phyloP scores from a whole-genome alignment of 2,888 invertebrate species.

The Congeria kusceri region DNA sequence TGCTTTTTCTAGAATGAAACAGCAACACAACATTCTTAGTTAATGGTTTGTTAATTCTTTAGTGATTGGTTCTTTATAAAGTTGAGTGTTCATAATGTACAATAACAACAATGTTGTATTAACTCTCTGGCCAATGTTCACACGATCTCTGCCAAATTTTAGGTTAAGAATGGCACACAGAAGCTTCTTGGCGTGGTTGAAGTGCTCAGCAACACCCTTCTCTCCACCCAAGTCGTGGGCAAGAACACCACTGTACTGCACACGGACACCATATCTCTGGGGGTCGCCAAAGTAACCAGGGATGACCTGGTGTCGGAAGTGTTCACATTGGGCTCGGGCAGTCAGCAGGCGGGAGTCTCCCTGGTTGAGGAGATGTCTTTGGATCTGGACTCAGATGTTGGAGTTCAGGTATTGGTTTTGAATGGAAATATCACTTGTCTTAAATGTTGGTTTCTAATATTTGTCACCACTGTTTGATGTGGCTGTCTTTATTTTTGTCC shows the following conservation, averaged over 20 bases:
- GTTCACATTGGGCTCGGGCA: neutral
- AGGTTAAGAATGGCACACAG: slow-evolving; percentile 39
- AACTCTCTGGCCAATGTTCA: neutral
- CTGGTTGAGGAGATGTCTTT: neutral
- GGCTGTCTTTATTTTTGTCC: too few species aligned
- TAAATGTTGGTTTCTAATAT: too few species aligned
- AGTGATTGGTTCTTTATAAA: too few species aligned
- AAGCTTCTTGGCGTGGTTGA: slow-evolving; percentile 43
- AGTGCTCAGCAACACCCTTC: slow-evolving; percentile 31
- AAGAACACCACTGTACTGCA: slow-evolving; percentile 30
- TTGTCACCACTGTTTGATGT: too few species aligned
- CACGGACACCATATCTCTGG: slow-evolving; percentile 41
- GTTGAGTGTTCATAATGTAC: too few species aligned
- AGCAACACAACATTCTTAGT: too few species aligned
- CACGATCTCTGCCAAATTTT: neutral
- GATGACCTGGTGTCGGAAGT: neutral
- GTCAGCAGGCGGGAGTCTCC: neutral
- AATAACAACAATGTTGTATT: neutral
- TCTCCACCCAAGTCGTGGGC: slow-evolving; percentile 31
- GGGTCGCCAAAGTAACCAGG: slow-evolving; percentile 23
- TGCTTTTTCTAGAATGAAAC: too few species aligned
- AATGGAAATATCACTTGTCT: too few species aligned
- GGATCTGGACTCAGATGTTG: slow-evolving; percentile 10
- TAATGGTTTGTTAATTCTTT: too few species aligned
- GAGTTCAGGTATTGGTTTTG: slow-evolving; percentile 18